These are phyloP conservation scores for Metalampra italica DNA, from an alignment of 2,888 invertebrate species.

Conservation along the genomic window DNA sequence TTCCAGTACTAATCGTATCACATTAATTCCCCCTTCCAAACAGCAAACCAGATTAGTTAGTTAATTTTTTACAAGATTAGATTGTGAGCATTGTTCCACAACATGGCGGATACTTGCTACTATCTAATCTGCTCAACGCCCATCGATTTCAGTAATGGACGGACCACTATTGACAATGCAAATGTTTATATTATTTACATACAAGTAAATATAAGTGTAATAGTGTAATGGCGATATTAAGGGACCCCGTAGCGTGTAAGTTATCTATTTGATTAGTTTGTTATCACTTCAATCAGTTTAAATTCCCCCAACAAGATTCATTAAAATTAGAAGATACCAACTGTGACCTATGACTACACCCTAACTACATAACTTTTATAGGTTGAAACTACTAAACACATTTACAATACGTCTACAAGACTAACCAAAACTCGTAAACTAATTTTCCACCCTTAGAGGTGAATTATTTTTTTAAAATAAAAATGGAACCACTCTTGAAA, in stretches of 20 bases:
- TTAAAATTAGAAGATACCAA: too few species aligned
- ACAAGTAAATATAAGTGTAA: conserved; percentile 9
- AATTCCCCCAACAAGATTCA: too few species aligned
- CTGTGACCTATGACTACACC: too few species aligned
- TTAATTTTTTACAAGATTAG: conserved; percentile 49
- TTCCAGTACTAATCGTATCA: conserved; percentile 1
- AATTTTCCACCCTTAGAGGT: too few species aligned
- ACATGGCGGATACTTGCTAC: conserved; percentile 33
- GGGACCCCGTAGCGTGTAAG: conserved; percentile 23
- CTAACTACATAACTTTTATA: too few species aligned
- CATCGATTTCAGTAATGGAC: conserved; percentile 53
- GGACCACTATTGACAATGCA: conserved; percentile 33
- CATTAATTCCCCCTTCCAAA: conserved; percentile 5
- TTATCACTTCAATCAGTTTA: too few species aligned
- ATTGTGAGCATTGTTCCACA: conserved; percentile 48
- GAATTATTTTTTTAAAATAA: too few species aligned
- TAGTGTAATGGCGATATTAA: conserved; percentile 20
- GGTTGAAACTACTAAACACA: too few species aligned
- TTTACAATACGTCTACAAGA: too few species aligned
- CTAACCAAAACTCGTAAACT: too few species aligned
- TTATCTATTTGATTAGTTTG: conserved; percentile 4
- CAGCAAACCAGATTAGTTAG: conserved; percentile 36
- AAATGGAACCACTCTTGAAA: too few species aligned
- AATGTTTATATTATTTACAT: conserved; percentile 32
- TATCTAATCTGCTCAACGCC: conserved; percentile 58